Base-by-base conservation (phyloP, 1,140 invertebrate species). In the Telenomus remus region DNA sequence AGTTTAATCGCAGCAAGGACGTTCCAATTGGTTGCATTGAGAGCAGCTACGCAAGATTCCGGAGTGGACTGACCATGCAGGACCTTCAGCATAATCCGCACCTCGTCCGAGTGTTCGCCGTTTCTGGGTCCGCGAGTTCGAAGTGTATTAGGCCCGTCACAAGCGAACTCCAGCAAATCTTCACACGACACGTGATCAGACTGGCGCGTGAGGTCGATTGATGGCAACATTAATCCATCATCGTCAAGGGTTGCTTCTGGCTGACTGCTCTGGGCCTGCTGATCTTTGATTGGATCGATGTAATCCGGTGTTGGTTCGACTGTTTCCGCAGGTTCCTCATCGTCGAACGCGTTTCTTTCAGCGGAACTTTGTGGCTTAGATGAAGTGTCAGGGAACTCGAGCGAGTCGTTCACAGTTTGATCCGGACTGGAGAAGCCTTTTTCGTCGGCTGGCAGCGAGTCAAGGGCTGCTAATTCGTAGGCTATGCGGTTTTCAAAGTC, bases 1-100 rank as follows among this genome's bases (percentile, higher is more conserved):
- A 96, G 86, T 82, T 98, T 98, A 46, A 97, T 96, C 0, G 95
- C 96, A 27, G 93, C 92, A 75, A 96, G 92, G 0, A 97, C 93
- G 80, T 97, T 93, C 95, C 96, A 97, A 59, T 94, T 91, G 13
- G 94, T 94, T 34, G 94, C 91, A 78, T 97, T 93, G 2, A 98
- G 84, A 0, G 95, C 94, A 57, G 91, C 88, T 5, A 97, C 85
- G 81, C 96, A 97, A 48, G 94, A 92, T 68, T 94, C 93, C 0
- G 92, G 91, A 0, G 92, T 92, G 9, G 95, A 93, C 91, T 96
- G 86, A 78, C 94, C 91, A 56, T 94, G 94, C 43, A 97, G 90
- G 11, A 97, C 94, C 89, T 97, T 97, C 54, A 92, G 91, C 95
- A 97, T 96, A 15, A 97, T 95, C n/a, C 81, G 49, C 0, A 98